Conservation (phyloP, 2,113 vertebrate genomes). For the Callipepla californica region DNA sequence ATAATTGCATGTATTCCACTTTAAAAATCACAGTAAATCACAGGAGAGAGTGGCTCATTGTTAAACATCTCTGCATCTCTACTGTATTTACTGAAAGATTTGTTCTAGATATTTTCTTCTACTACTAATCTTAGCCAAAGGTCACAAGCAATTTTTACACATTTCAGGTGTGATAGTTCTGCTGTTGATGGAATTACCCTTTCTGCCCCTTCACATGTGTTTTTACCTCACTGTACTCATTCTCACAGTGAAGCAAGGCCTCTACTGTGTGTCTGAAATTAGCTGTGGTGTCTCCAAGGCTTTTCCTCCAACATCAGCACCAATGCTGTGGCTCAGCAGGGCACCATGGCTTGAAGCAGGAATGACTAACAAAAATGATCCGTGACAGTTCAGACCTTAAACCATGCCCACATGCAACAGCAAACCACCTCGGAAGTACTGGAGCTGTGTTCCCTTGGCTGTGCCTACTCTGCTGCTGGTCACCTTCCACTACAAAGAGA, state of each 20-base stretch:
- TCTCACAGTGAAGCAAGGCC: background rate
- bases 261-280: background rate
- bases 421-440: background rate
- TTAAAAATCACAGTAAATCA: background rate
- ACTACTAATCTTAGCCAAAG: background rate
- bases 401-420: background rate
- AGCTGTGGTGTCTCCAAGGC: background rate
- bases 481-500: background rate
- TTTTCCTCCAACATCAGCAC: background rate
- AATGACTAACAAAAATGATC: background rate
- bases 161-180: background rate
- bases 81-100: background rate
- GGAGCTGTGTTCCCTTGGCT: background rate
- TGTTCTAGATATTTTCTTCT: background rate
- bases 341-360: background rate
- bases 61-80: background rate
- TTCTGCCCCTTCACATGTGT: background rate
- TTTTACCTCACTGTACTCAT: background rate
- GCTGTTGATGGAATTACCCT: background rate
- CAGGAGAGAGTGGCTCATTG: background rate
- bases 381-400: background rate
- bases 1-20: background rate
- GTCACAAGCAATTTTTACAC: background rate
- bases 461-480: background rate
- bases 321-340: background rate